A percentile compares a stretch with the other conserved stretches of the same genome.
These are phyloP conservation scores for Raja brachyura DNA, from an alignment of 2,113 vertebrate genomes.

Conservation along the genomic window DNA sequence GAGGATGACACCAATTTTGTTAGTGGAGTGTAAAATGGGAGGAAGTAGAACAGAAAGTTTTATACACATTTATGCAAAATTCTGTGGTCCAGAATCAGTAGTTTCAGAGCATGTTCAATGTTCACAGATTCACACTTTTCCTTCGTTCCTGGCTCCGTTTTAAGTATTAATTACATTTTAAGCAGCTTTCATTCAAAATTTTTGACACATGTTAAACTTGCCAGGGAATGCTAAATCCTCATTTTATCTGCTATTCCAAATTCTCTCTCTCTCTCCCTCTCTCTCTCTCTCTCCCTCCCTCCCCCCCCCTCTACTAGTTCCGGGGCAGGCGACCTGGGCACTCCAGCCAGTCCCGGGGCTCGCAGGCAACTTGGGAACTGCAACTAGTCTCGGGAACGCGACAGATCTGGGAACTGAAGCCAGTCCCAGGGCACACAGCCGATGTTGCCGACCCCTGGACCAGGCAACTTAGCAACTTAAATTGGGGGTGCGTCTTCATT, in stretches of 20 bases:
- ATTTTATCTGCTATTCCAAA: not conserved
- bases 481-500: too few relatives aligned
- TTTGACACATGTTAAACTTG: not conserved
- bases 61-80: not conserved
- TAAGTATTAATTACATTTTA: not conserved
- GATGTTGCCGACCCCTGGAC: too few relatives aligned
- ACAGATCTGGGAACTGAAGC: too few relatives aligned
- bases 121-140: not conserved
- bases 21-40: not conserved
- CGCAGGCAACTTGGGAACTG: too few relatives aligned
- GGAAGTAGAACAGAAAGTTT: not conserved
- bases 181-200: not conserved
- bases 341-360: too few relatives aligned
- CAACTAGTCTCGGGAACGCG: too few relatives aligned
- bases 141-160: not conserved
- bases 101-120: not conserved
- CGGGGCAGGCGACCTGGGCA: too few relatives aligned
- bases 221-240: not conserved
- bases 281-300: too few relatives aligned
- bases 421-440: too few relatives aligned
- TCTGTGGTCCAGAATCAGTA: not conserved
- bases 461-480: too few relatives aligned
- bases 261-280: too few relatives aligned
- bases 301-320: too few relatives aligned
- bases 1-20: not conserved